These are phyloP conservation scores for Synergus itoensis DNA, from an alignment of 2,888 invertebrate genomes.

Conservation along the genomic window DNA sequence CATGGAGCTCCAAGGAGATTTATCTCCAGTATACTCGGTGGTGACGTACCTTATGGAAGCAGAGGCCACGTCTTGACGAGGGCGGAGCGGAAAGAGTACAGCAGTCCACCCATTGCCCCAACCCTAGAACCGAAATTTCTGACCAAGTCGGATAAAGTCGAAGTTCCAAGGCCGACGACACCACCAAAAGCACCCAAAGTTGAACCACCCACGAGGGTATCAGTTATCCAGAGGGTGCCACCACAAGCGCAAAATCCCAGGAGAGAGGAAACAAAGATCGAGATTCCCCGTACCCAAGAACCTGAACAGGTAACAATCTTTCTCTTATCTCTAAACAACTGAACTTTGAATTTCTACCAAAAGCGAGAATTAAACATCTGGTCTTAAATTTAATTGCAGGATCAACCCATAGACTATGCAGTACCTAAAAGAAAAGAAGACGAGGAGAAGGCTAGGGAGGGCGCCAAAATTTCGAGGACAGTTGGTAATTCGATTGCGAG, in stretches of 20 bases:
- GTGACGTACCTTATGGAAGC: conserved; percentile 90
- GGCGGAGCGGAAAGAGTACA: conserved; percentile 89
- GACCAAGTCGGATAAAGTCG: conserved; percentile 76
- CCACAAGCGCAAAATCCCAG: conserved; percentile 70
- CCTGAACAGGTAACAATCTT: conserved; percentile 73
- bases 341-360: too few relatives aligned
- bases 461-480: conserved; percentile 70
- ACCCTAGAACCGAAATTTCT: conserved; percentile 82
- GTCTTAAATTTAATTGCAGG: conserved; percentile 78
- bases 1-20: conserved; percentile 82
- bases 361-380: not conserved
- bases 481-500: conserved; percentile 74
- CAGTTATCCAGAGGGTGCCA: conserved; percentile 91
- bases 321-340: not conserved
- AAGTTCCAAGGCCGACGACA: conserved; percentile 78
- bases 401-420: conserved; percentile 93
- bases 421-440: conserved; percentile 89
- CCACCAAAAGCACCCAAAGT: conserved; percentile 82
- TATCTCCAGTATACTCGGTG: conserved; percentile 89
- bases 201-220: conserved; percentile 85
- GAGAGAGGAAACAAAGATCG: conserved; percentile 73
- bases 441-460: conserved; percentile 80
- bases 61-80: conserved; percentile 88
- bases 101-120: conserved; percentile 77
- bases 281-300: conserved; percentile 74